These are phyloP conservation scores for Centroberyx gerrardi DNA, from an alignment of 2,797 vertebrate species.

Conservation along the genomic window DNA sequence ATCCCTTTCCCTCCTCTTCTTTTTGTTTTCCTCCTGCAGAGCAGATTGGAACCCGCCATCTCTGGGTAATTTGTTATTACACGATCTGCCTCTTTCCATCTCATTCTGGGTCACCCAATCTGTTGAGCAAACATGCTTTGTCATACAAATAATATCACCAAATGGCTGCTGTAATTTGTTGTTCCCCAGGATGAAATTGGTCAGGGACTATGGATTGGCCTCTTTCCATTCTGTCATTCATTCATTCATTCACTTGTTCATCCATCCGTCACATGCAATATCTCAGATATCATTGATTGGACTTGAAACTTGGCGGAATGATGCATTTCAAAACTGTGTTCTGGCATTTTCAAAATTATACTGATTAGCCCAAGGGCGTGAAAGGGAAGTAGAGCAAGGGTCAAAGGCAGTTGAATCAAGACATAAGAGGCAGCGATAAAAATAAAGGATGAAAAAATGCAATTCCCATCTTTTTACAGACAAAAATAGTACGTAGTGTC, in stretches of 20 bases:
- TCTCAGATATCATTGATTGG: constrained; percentile 10
- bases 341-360: too few species aligned
- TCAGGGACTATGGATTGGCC: background rate
- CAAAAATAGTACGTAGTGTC: too few species aligned
- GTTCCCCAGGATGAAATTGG: constrained; percentile 10
- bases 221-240: background rate
- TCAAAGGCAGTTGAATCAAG: too few species aligned
- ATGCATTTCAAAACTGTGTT: too few species aligned
- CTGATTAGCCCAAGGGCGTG: too few species aligned
- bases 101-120: constrained; percentile 49
- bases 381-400: too few species aligned
- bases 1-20: background rate
- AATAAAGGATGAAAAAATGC: too few species aligned
- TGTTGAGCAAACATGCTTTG: constrained; percentile 58
- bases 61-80: constrained; percentile 38
- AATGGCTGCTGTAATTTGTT: constrained; percentile 59
- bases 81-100: constrained; percentile 35
- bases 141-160: constrained; percentile 64
- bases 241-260: constrained; percentile 38
- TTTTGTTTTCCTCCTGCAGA: constrained; percentile 28
- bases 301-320: constrained; percentile 14
- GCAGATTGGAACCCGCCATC: constrained; percentile 36
- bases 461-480: too few species aligned
- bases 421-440: too few species aligned
- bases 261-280: constrained; percentile 11